These are phyloP conservation scores for Poecile atricapillus DNA, from an alignment of 2,113 vertebrate genomes.

Conservation along the genomic window DNA sequence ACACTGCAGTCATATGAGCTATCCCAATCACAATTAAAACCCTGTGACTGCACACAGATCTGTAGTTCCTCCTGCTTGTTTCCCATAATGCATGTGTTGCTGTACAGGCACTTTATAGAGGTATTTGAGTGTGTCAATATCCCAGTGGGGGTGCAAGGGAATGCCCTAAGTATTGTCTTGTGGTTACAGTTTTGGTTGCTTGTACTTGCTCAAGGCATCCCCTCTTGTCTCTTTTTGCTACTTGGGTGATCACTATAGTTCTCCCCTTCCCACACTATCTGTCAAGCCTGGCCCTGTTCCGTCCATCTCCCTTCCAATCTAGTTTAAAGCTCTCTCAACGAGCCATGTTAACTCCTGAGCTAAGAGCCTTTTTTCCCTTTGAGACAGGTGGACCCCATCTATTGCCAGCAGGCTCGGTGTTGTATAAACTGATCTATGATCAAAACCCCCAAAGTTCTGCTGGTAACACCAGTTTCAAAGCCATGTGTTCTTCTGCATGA, in stretches of 20 bases:
- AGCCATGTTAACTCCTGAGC: background rate
- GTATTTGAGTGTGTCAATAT: background rate
- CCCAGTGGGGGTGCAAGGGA: background rate
- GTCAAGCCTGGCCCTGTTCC: background rate
- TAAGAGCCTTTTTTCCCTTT: background rate
- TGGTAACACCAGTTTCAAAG: too few relatives aligned
- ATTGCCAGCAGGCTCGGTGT: too few relatives aligned
- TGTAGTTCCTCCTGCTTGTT: background rate
- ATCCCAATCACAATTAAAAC: background rate
- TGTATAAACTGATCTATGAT: too few relatives aligned
- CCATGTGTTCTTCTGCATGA: too few relatives aligned
- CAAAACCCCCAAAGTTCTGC: too few relatives aligned
- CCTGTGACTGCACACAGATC: background rate
- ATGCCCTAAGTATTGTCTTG: background rate
- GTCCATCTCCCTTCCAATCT: background rate
- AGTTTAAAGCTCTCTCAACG: background rate
- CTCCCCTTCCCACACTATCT: background rate
- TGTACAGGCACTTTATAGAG: background rate
- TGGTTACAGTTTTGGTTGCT: background rate
- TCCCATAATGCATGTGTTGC: background rate
- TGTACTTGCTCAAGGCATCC: background rate
- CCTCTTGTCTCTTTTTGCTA: background rate
- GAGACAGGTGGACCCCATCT: background rate
- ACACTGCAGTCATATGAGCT: background rate
- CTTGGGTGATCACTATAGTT: background rate